Percentiles rank a stretch among this genome's conserved stretches.
Conservation (phyloP, 2,888 invertebrate species). For the Alitta virens region DNA sequence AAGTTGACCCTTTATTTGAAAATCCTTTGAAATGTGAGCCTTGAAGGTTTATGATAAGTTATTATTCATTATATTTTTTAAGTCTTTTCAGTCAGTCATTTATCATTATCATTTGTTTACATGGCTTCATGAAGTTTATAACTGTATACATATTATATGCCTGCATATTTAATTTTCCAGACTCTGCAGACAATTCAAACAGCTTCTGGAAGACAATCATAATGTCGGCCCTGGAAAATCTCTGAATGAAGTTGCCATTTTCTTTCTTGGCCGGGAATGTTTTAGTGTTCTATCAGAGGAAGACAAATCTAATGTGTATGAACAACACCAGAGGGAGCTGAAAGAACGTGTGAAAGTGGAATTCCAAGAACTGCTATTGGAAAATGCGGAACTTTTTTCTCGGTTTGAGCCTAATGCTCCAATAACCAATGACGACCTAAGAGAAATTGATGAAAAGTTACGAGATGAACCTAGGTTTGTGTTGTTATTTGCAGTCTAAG, state of each 20-base stretch:
- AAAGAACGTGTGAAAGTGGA: constrained; percentile 80
- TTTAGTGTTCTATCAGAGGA: constrained; percentile 87
- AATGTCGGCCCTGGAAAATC: constrained; percentile 95
- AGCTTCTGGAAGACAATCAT: constrained; percentile 86
- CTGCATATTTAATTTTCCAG: no score
- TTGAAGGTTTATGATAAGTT: no score
- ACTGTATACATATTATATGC: no score
- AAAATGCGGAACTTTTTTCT: constrained; percentile 89
- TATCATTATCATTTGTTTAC: no score
- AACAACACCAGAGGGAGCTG: constrained; percentile 77
- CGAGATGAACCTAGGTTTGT: constrained; percentile 84
- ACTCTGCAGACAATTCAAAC: constrained; percentile 91
- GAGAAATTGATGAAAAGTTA: constrained; percentile 86
- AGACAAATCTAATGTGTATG: constrained; percentile 89
- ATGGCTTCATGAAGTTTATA: no score
- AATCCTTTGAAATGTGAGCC: no score
- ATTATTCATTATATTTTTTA: no score
- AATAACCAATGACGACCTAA: constrained; percentile 89
- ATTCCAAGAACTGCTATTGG: constrained; percentile 87
- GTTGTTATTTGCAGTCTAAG: no score
- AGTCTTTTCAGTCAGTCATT: no score
- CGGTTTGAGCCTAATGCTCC: constrained; percentile 85
- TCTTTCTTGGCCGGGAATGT: constrained; percentile 91
- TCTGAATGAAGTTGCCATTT: constrained; percentile 76
- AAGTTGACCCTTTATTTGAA: no score